Evolutionary conservation across 2,113 vertebrate species (phyloP).

Genomic region (Bubo blakistoni): DNA sequence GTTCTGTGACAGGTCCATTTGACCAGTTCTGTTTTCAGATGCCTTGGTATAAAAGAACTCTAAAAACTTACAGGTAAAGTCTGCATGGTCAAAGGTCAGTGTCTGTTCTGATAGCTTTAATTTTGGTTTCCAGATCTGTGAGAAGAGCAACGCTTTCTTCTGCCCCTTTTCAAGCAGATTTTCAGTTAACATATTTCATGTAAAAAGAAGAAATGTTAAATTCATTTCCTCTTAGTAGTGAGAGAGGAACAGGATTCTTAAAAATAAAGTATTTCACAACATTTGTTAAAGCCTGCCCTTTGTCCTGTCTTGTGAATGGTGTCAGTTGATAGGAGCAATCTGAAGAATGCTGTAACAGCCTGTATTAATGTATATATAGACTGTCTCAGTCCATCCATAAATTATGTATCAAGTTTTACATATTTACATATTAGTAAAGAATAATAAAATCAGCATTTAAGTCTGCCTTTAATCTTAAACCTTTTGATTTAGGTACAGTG

Average conservation of each 20-base stretch:
- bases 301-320: background rate
- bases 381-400: background rate
- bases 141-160: background rate
- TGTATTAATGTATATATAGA: background rate
- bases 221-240: slow-evolving; percentile 41
- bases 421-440: background rate
- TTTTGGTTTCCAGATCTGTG: background rate
- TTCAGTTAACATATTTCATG: background rate
- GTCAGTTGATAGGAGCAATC: background rate
- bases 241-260: slow-evolving; percentile 43
- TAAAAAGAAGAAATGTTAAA: slow-evolving; percentile 50
- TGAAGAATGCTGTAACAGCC: background rate
- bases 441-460: background rate
- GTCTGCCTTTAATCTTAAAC: background rate
- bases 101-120: background rate
- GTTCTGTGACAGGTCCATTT: background rate
- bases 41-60: background rate
- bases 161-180: background rate
- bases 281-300: background rate
- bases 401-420: background rate
- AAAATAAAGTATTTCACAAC: slow-evolving; percentile 56
- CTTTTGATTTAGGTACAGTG: background rate
- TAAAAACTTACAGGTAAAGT: background rate
- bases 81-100: background rate
- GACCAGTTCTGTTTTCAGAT: background rate